A percentile compares a stretch with the other conserved stretches of the same genome.
phyloP scores from a whole-genome alignment of 2,888 invertebrate genomes.

The Ametastegia equiseti region DNA sequence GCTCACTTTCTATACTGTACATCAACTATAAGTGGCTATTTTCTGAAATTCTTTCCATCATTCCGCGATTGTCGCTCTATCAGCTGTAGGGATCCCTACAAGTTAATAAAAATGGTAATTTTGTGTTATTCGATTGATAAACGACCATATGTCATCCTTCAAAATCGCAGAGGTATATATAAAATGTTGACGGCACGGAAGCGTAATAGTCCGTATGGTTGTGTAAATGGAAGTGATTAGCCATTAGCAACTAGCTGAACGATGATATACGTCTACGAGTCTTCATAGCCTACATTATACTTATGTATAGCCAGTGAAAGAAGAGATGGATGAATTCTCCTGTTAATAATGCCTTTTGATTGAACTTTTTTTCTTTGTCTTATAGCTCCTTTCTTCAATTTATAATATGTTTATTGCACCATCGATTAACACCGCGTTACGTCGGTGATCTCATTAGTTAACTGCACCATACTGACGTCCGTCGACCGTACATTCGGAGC shows the following conservation, averaged over 20 bases:
- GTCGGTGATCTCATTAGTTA: constrained; percentile 64
- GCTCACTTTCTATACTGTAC: too few relatives aligned
- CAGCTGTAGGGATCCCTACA: too few relatives aligned
- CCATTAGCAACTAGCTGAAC: constrained; percentile 65
- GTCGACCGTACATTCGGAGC: not conserved
- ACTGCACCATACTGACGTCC: constrained; percentile 33
- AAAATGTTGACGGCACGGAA: not conserved
- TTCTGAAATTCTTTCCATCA: too few relatives aligned
- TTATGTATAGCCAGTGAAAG: constrained; percentile 23
- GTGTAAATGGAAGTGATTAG: constrained; percentile 69
- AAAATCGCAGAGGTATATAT: not conserved
- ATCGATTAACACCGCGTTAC: constrained; percentile 66
- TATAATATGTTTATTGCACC: constrained; percentile 62
- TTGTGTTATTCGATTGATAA: not conserved
- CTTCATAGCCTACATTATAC: not conserved
- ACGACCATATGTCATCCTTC: not conserved
- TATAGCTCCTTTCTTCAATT: constrained; percentile 4
- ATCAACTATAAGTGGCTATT: too few relatives aligned
- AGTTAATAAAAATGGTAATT: too few relatives aligned
- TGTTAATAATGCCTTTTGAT: constrained; percentile 71
- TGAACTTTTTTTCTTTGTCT: constrained; percentile 61
- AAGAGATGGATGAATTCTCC: constrained; percentile 64
- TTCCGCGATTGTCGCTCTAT: too few relatives aligned
- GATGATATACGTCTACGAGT: constrained; percentile 45
- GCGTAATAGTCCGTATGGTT: constrained; percentile 49